phyloP scores from a whole-genome alignment of 2,113 vertebrate species.

The Syngnathus scovelli region DNA sequence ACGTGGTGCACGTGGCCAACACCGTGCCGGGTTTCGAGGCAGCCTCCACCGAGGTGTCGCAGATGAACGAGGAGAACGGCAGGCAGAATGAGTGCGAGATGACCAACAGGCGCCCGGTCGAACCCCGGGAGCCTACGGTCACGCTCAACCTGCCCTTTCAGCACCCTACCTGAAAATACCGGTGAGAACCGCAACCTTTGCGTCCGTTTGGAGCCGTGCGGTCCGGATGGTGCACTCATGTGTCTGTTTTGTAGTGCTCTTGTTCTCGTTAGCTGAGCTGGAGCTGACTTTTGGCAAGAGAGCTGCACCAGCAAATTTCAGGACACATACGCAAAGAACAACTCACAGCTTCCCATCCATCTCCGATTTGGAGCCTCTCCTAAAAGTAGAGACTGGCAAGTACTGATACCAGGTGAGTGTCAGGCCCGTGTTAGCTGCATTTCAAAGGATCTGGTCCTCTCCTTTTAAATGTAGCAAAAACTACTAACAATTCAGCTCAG shows the following conservation, averaged over 20 bases:
- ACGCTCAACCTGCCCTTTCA: constrained; percentile 65
- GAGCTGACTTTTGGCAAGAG: not conserved
- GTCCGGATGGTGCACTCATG: not conserved
- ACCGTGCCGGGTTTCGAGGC: constrained; percentile 74
- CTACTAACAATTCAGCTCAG: not conserved
- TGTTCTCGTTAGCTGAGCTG: not conserved
- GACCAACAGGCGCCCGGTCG: constrained; percentile 53
- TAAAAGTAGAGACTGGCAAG: not conserved
- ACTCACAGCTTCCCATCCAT: not conserved
- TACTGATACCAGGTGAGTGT: not conserved
- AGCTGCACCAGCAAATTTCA: not conserved
- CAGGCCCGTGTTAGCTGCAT: no score
- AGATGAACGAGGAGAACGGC: constrained; percentile 72
- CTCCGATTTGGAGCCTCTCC: not conserved
- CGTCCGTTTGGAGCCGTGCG: not conserved
- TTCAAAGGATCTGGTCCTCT: no score
- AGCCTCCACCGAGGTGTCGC: constrained; percentile 75
- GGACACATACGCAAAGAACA: not conserved
- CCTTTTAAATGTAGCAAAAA: no score
- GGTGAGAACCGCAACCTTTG: not conserved
- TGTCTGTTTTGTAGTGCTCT: not conserved
- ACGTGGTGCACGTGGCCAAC: constrained; percentile 72
- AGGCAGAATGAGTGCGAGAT: constrained; percentile 68
- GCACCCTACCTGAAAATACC: constrained; percentile 51
- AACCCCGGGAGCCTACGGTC: constrained; percentile 64